Percentiles rank a stretch among this genome's conserved stretches.
phyloP scores from a whole-genome alignment of 35 echinoderm and acorn worm species.

The Eucidaris tribuloides region DNA sequence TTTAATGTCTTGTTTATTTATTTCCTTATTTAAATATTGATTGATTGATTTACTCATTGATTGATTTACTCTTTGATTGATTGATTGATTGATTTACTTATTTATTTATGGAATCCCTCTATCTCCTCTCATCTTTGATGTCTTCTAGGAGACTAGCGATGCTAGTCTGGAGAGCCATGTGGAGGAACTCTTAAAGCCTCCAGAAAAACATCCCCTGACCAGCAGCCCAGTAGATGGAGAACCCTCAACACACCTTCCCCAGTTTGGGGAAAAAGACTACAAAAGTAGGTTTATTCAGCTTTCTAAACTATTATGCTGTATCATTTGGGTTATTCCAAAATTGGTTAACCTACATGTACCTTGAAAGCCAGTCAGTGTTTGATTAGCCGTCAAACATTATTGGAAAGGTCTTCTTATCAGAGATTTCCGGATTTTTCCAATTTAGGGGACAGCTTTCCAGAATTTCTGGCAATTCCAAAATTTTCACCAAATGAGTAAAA shows the following conservation, averaged over 20 bases:
- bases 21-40: neutral
- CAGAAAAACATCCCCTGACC: conserved; percentile 30
- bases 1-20: neutral
- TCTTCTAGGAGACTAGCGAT: conserved; percentile 12
- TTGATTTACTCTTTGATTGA: neutral
- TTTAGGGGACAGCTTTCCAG: no score
- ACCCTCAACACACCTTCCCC: conserved; percentile 17
- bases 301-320: no score
- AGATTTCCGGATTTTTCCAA: no score
- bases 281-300: no score
- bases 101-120: neutral
- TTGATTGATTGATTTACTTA: neutral
- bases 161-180: conserved; percentile 31
- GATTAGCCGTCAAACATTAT: no score
- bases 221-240: conserved; percentile 33
- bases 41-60: neutral
- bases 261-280: conserved; percentile 72
- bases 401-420: no score
- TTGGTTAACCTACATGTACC: no score
- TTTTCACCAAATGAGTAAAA: no score
- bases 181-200: conserved; percentile 45
- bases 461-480: no score
- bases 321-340: no score
- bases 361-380: no score
- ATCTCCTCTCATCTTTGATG: neutral